A percentile compares a stretch with the other conserved stretches of the same genome.
These are phyloP conservation scores for Myopa tessellatipennis DNA, from an alignment of 2,888 invertebrate genomes.

Conservation along the genomic window DNA sequence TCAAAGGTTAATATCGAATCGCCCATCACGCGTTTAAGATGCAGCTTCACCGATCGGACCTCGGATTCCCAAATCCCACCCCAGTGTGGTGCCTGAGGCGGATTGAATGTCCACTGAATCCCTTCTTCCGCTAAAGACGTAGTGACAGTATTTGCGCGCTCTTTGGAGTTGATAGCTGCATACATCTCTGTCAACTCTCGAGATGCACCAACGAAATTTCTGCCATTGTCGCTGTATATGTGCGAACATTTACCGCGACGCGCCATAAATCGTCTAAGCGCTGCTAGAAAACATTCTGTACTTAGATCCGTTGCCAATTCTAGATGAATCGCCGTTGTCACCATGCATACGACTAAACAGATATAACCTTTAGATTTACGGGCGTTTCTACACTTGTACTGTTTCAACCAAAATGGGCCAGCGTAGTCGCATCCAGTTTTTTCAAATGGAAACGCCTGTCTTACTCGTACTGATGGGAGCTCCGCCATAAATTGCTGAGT, in stretches of 20 bases:
- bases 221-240: slow-evolving; percentile 17
- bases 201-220: slow-evolving; percentile 19
- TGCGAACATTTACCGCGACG: slow-evolving; percentile 1
- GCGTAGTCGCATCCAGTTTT: slow-evolving; percentile 39
- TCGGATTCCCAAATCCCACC: slow-evolving; percentile 34
- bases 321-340: slow-evolving; percentile 41
- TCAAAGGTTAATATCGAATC: no score
- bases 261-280: slow-evolving; percentile 25
- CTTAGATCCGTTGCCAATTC: slow-evolving; percentile 34
- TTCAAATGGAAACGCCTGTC: slow-evolving; percentile 38
- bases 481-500: slow-evolving; percentile 40
- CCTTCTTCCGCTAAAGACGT: slow-evolving; percentile 27
- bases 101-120: slow-evolving; percentile 28
- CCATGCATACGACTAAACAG: slow-evolving; percentile 41
- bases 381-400: slow-evolving; percentile 17
- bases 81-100: slow-evolving; percentile 17
- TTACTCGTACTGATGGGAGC: slow-evolving; percentile 33
- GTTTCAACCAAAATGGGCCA: slow-evolving; percentile 31
- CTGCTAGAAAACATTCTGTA: slow-evolving; percentile 40
- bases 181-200: slow-evolving; percentile 41
- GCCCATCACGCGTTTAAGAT: slow-evolving; percentile 42
- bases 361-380: slow-evolving; percentile 33
- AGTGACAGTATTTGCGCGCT: slow-evolving; percentile 13
- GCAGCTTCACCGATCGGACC: slow-evolving; percentile 38
- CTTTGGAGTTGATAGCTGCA: slow-evolving; percentile 18